These are phyloP conservation scores for Sebastes baramenuke DNA, from an alignment of 2,797 vertebrate species.

Conservation along the genomic window DNA sequence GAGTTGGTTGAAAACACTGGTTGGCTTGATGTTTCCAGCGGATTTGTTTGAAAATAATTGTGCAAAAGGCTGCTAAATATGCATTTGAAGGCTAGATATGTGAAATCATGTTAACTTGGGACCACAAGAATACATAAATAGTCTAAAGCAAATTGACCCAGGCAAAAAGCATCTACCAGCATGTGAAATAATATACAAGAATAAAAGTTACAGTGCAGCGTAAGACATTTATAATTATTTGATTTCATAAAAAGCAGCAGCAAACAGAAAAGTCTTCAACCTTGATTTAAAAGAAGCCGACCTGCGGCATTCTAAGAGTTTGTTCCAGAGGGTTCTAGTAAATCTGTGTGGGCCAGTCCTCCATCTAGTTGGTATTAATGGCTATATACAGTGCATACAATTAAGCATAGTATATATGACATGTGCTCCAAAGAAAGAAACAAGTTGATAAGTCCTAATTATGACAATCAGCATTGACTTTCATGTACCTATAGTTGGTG, in stretches of 20 bases:
- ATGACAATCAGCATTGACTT: background rate
- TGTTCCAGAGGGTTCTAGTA: background rate
- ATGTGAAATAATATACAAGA: no score
- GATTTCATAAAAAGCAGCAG: no score
- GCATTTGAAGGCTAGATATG: background rate
- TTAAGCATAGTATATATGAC: no score
- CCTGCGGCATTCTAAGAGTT: background rate
- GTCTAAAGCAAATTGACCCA: background rate
- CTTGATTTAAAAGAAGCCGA: background rate
- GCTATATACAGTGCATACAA: background rate
- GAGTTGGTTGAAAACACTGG: background rate
- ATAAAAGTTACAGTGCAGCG: no score
- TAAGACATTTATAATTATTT: no score
- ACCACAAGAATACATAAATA: background rate
- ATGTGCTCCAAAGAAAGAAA: background rate
- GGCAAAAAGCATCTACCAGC: background rate
- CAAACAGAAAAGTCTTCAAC: no score
- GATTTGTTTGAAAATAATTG: background rate
- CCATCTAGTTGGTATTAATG: background rate
- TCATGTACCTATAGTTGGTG: background rate
- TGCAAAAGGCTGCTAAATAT: background rate
- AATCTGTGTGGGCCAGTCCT: background rate
- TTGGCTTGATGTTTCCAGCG: background rate
- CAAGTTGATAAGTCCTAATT: background rate
- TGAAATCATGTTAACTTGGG: background rate